phyloP scores from a whole-genome alignment of 2,797 vertebrate species.

The Hippocampus kuda region DNA sequence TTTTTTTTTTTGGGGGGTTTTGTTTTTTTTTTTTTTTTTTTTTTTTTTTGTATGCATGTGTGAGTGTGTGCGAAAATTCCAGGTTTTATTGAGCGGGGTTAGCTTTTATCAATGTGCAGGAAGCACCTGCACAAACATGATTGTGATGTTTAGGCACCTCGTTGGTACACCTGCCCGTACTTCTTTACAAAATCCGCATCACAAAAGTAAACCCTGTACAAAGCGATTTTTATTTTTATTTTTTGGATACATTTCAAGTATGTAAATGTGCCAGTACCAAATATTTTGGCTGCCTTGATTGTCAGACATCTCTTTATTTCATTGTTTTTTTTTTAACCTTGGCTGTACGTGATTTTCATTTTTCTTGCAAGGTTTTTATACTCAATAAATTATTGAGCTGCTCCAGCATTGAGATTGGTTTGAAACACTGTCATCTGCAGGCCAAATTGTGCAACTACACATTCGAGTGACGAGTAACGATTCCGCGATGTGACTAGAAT shows the following conservation, averaged over 20 bases:
- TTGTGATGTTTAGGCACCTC: not conserved
- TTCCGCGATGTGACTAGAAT: constrained; percentile 1
- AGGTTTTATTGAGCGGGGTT: not conserved
- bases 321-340: not conserved
- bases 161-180: not conserved
- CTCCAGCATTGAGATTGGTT: constrained; percentile 20
- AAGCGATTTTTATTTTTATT: not conserved
- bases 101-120: not conserved
- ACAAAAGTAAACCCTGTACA: not conserved
- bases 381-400: not conserved
- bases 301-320: not conserved
- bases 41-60: not conserved
- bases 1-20: too few species aligned
- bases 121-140: not conserved
- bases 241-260: too few species aligned
- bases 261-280: not conserved
- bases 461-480: not conserved
- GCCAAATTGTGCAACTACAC: not conserved
- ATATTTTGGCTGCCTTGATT: not conserved
- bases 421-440: constrained; percentile 58
- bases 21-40: not conserved
- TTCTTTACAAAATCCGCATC: not conserved
- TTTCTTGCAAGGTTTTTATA: not conserved
- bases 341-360: not conserved
- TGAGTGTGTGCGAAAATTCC: too few species aligned